Evolutionary conservation across 2,113 vertebrate genomes (phyloP).

Genomic region (Ondatra zibethicus): DNA sequence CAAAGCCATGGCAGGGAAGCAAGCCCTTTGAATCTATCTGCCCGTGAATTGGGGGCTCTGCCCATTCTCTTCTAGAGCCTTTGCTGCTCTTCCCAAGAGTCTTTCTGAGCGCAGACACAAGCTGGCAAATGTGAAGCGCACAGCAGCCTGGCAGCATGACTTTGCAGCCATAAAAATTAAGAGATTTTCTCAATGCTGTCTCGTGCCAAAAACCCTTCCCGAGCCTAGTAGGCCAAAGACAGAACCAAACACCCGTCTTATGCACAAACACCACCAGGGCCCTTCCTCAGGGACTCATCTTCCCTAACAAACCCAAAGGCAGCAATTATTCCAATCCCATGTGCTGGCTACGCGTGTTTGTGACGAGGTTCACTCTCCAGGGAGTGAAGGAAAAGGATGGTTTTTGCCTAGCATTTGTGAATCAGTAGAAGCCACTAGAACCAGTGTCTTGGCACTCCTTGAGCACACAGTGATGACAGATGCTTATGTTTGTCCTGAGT

Average conservation of each 20-base stretch:
- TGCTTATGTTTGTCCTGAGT: slow-evolving; percentile 37
- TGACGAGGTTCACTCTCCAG: slow-evolving; percentile 32
- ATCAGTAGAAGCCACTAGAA: slow-evolving; percentile 54
- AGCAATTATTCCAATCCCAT: slow-evolving; percentile 44
- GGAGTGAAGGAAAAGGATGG: slow-evolving; percentile 32
- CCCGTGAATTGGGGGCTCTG: slow-evolving; percentile 1
- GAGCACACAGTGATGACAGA: slow-evolving; percentile 44
- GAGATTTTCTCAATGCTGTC: slow-evolving; percentile 58
- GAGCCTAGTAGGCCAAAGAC: slow-evolving; percentile 55
- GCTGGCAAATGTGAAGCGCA: slow-evolving; percentile 11
- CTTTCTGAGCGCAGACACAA: background rate
- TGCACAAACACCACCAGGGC: slow-evolving; percentile 29
- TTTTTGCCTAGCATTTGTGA: slow-evolving; percentile 51
- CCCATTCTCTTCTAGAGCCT: background rate
- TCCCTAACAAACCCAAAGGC: slow-evolving; percentile 24
- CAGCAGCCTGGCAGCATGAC: slow-evolving; percentile 13
- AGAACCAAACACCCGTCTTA: slow-evolving; percentile 41
- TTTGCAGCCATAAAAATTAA: slow-evolving; percentile 66
- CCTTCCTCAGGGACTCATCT: background rate
- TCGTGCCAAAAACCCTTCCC: slow-evolving; percentile 56
- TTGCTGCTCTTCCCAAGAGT: background rate
- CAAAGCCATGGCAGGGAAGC: slow-evolving; percentile 22
- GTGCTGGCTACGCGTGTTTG: slow-evolving; percentile 32
- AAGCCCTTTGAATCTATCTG: slow-evolving; percentile 13
- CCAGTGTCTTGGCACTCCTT: background rate